Evolutionary conservation across 2,797 vertebrate species (phyloP).

Genomic region (Jordanella pulchra): DNA sequence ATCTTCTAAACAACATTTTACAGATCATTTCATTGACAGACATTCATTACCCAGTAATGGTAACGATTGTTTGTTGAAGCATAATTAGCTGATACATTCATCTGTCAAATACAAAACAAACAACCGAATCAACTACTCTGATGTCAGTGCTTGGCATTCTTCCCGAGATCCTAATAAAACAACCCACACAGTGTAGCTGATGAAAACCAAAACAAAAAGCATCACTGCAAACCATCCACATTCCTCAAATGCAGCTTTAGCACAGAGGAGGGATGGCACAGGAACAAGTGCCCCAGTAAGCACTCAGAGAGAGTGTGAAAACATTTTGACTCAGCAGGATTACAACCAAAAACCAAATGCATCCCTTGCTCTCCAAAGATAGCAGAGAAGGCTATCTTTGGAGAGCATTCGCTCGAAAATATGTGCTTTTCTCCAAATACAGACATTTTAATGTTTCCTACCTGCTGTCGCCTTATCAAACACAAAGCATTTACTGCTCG

Average conservation of each 20-base stretch:
- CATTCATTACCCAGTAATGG: neutral
- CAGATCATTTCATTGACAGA: neutral
- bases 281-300: conserved; percentile 32
- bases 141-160: conserved; percentile 2
- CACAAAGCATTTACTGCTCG: conserved; percentile 10
- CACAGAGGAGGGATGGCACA: conserved; percentile 7
- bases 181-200: conserved; percentile 5
- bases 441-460: neutral
- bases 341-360: conserved; percentile 14
- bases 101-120: neutral
- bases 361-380: conserved; percentile 5
- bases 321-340: conserved; percentile 48
- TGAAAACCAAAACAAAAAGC: conserved; percentile 8
- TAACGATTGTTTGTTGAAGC: neutral
- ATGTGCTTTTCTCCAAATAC: conserved; percentile 12
- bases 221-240: neutral
- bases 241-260: conserved; percentile 12
- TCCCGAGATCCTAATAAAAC: conserved; percentile 6
- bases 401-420: conserved; percentile 5
- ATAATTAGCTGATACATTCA: conserved; percentile 5
- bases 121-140: conserved; percentile 1
- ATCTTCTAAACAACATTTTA: neutral
- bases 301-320: conserved; percentile 24
- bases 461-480: conserved; percentile 14
- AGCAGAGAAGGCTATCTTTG: neutral